Conservation (phyloP, 2,797 vertebrate species). For the Pipistrellus pygmaeus region DNA sequence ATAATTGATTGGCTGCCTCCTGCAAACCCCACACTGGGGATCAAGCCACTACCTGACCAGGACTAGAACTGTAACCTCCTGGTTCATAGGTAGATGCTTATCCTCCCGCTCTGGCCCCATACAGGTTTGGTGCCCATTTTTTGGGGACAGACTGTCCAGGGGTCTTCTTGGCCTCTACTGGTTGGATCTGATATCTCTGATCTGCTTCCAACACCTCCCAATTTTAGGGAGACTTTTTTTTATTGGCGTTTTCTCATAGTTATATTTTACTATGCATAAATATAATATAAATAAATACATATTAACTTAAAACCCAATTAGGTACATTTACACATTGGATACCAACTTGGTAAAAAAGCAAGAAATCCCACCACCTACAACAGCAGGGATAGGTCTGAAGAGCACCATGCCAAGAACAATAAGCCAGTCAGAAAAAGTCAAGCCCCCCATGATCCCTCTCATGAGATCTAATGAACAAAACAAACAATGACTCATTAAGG, state of each 20-base stretch:
- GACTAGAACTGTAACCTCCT: too few species aligned
- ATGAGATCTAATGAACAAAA: neutral
- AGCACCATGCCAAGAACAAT: neutral
- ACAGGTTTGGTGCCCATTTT: fast-evolving
- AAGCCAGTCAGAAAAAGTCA: neutral
- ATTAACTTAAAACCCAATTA: neutral
- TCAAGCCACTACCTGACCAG: too few species aligned
- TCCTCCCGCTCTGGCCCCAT: too few species aligned
- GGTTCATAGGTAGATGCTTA: too few species aligned
- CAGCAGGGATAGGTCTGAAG: neutral
- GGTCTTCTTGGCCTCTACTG: neutral
- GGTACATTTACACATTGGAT: neutral
- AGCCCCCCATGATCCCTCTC: neutral
- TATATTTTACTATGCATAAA: neutral
- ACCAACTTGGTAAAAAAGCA: neutral
- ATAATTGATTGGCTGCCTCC: too few species aligned
- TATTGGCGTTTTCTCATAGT: neutral
- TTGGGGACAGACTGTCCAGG: neutral
- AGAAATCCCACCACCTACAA: neutral
- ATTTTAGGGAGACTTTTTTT: neutral
- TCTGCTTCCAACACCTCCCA: neutral
- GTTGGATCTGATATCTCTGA: neutral
- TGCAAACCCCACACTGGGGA: too few species aligned
- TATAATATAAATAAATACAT: neutral
- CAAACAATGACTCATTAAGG: neutral